Evolutionary conservation across 2,797 vertebrate species (phyloP).

Genomic region (Cyprinella venusta): DNA sequence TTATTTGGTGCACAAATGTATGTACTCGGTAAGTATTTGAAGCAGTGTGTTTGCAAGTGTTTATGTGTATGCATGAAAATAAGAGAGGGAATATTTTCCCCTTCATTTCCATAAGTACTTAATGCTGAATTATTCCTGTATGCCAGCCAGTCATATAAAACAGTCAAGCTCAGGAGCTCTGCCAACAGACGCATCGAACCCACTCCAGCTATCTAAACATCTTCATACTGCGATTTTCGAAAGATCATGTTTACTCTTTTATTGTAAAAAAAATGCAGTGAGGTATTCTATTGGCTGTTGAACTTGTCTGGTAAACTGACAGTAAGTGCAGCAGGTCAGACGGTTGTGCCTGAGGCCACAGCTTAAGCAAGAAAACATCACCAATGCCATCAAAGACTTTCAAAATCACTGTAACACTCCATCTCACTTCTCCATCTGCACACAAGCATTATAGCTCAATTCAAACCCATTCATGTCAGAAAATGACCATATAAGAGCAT

Average conservation of each 20-base stretch:
- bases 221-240: slow-evolving; percentile 1
- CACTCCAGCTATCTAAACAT: slow-evolving; percentile 24
- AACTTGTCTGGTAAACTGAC: neutral
- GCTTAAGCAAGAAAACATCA: slow-evolving; percentile 18
- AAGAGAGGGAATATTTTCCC: neutral
- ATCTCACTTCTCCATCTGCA: neutral
- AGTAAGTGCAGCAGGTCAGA: neutral
- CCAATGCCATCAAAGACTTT: neutral
- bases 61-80: neutral
- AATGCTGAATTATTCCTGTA: slow-evolving; percentile 25
- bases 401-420: neutral
- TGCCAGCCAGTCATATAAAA: slow-evolving; percentile 18
- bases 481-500: slow-evolving; percentile 34
- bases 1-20: neutral
- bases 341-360: neutral
- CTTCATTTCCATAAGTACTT: slow-evolving; percentile 27
- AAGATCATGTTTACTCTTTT: neutral
- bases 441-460: slow-evolving; percentile 20
- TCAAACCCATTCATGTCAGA: neutral
- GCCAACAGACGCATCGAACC: slow-evolving; percentile 22
- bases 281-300: neutral
- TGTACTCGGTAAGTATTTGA: neutral
- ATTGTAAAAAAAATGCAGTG: neutral
- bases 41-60: neutral
- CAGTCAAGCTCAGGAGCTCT: neutral